phyloP scores from a whole-genome alignment of 2,113 vertebrate genomes.

The Heloderma charlesbogerti region DNA sequence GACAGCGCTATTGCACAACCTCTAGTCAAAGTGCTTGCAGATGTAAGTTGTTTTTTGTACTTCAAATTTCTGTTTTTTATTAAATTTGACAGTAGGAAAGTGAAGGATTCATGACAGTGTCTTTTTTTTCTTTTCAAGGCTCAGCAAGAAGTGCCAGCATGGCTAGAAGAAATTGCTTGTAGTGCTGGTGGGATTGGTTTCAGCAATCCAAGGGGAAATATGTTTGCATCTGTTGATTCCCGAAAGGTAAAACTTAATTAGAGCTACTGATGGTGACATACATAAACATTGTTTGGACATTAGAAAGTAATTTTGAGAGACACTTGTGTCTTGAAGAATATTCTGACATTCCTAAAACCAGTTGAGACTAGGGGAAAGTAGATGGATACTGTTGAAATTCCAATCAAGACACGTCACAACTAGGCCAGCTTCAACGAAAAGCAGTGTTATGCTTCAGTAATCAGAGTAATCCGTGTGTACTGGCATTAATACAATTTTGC shows the following conservation, averaged over 20 bases:
- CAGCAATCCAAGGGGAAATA: conserved; percentile 57
- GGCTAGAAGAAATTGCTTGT: conserved; percentile 89
- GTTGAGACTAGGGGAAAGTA: not conserved
- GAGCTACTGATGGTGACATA: not conserved
- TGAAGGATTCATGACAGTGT: not conserved
- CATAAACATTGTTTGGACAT: not conserved
- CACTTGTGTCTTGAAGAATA: not conserved
- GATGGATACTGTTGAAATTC: not conserved
- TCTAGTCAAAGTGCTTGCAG: conserved; percentile 87
- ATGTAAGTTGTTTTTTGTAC: conserved; percentile 79
- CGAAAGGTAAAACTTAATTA: conserved; percentile 79
- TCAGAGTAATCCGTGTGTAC: no score
- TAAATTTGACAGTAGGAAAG: not conserved
- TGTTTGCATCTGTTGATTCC: conserved; percentile 77
- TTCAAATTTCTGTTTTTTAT: not conserved
- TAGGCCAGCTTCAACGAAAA: not conserved
- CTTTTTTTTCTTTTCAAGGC: conserved; percentile 78
- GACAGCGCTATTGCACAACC: conserved; percentile 83
- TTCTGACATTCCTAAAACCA: not conserved
- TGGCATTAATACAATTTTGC: not conserved
- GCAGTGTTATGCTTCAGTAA: not conserved
- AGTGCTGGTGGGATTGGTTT: conserved; percentile 59
- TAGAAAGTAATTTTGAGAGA: not conserved
- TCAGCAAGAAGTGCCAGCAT: conserved; percentile 91
- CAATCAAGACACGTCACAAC: not conserved